Base-by-base conservation (phyloP, 2,888 invertebrate genomes). In the Morinoia aosen region DNA sequence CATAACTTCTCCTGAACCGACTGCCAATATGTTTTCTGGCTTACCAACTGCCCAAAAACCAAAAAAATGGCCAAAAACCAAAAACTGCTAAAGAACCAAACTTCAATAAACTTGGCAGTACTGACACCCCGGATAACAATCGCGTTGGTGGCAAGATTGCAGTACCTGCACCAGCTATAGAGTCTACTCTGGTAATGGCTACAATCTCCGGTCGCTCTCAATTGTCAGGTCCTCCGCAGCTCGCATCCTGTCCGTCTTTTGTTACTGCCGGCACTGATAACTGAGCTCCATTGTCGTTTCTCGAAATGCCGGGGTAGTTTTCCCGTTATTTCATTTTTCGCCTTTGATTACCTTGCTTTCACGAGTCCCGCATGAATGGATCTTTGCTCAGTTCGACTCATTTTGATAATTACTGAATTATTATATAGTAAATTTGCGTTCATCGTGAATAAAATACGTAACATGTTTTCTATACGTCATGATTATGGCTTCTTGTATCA, bases 171-270 rank as follows among this genome's bases (percentile, higher is more conserved):
- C 39, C 90, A 90, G 90, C 40, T 90, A 90, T 90, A 90, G 90
- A 90, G 90, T 40, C 90, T 90, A 39, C 57, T 56, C 93, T 93
- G 93, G 57, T 93, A 93, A 93, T 93, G 93, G 93, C 57, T 57
- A 93, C 93, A 93, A 93, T 93, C 93, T 93, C 93, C 93, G 93
- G 93, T 93, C 93, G 33, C 93, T 57, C 93, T 57, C 57, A 93
- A 93, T 93, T 93, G 93, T 93, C 93, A 57, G 76, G 93, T 93
- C 56, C 48, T 93, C 93, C 57, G 25, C 93, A 93, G 57, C 57
- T 93, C n/a, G 93, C 58, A 93, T 93, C 93, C 93, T 93, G 93
- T 93, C 93, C 93, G 57, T 57, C 93, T 93, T 57, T 93, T 93
- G 93, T 93, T 93, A 57, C 25, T n/a, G 93, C 93, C 57, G 40